Conservation (phyloP, 2,797 vertebrate species). For the Petrocephalus schoutedeni region DNA sequence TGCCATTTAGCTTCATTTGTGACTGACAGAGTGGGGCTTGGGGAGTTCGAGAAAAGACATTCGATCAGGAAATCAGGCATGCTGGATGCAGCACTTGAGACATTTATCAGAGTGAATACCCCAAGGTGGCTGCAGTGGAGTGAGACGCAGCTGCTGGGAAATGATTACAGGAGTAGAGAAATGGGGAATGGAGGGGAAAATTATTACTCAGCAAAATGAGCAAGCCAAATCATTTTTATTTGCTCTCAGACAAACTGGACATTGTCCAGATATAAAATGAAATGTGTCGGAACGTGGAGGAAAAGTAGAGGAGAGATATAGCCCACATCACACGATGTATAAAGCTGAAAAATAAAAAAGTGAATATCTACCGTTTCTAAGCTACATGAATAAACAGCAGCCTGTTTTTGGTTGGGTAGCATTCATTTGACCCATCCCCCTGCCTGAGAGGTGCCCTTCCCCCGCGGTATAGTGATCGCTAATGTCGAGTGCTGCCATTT, state of each 20-base stretch:
- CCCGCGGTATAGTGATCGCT: neutral
- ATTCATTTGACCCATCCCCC: constrained; percentile 1
- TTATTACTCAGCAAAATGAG: constrained; percentile 16
- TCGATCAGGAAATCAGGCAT: constrained; percentile 9
- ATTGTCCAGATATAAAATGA: neutral
- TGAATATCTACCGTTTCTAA: neutral
- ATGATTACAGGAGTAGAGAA: neutral
- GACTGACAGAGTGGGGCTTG: constrained; percentile 3
- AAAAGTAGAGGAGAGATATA: neutral
- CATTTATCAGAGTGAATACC: constrained; percentile 18
- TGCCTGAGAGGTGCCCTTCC: neutral
- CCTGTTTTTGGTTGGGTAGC: neutral
- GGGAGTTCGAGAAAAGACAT: constrained; percentile 12
- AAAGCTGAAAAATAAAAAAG: neutral
- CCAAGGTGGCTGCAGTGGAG: constrained; percentile 14
- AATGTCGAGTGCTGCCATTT: neutral
- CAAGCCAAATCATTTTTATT: constrained; percentile 10
- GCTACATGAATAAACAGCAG: neutral
- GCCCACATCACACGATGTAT: neutral
- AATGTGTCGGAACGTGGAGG: neutral
- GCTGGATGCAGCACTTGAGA: neutral
- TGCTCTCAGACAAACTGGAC: neutral
- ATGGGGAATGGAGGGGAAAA: constrained; percentile 5
- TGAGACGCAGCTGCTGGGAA: constrained; percentile 7
- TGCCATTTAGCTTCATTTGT: constrained; percentile 19